A percentile compares a stretch with the other conserved stretches of the same genome.
These are phyloP conservation scores for Aplochiton taeniatus DNA, from an alignment of 2,797 vertebrate species.

Conservation along the genomic window DNA sequence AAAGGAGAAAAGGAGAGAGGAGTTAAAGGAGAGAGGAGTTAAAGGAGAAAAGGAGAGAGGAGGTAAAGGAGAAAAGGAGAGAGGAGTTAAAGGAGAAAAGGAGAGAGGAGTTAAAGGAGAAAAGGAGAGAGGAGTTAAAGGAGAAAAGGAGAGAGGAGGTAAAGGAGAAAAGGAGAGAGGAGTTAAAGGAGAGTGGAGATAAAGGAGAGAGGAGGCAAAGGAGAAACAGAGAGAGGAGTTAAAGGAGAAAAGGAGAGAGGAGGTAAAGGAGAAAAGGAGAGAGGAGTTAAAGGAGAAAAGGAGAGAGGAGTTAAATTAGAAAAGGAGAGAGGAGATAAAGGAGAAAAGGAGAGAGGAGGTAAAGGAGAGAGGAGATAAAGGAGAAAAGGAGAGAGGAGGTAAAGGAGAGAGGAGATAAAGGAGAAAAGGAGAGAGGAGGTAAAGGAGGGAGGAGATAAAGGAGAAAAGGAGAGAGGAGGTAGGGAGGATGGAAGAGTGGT, in stretches of 20 bases:
- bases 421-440: not conserved
- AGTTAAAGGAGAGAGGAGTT: too few species aligned
- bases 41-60: conserved; percentile 2
- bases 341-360: not conserved
- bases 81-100: conserved; percentile 7
- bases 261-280: not conserved
- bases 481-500: not conserved
- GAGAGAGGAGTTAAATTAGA: too few species aligned
- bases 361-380: conserved; percentile 8
- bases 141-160: not conserved
- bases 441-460: conserved; percentile 11
- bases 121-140: not conserved
- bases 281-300: conserved; percentile 7
- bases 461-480: conserved; percentile 5
- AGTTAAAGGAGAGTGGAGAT: too few species aligned
- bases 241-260: conserved; percentile 2
- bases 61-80: not conserved
- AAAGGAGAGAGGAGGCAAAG: not conserved
- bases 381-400: not conserved
- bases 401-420: conserved; percentile 8
- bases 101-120: too few species aligned
- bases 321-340: conserved; percentile 8
- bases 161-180: conserved; percentile 4
- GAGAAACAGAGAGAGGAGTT: not conserved
- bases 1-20: conserved; percentile 4